Evolutionary conservation across 2,113 vertebrate species (phyloP).

Genomic region (Periophthalmus modestus): DNA sequence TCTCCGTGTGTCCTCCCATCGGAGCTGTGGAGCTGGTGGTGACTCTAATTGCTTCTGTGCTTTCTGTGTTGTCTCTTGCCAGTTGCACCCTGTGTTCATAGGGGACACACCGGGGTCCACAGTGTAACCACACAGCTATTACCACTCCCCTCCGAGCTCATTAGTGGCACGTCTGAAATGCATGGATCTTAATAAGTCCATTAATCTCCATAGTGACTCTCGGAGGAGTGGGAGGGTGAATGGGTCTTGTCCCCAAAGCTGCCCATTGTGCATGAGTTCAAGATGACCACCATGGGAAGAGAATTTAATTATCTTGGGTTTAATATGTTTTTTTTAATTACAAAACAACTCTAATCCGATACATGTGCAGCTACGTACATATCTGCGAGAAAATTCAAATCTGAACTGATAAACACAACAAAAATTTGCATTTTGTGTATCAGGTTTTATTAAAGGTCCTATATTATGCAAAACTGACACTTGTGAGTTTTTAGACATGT

Average conservation of each 20-base stretch:
- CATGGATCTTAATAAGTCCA: constrained; percentile 5
- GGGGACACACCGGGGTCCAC: constrained; percentile 12
- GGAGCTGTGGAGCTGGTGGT: neutral
- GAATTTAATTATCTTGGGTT: too few species aligned
- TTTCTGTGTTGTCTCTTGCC: constrained; percentile 9
- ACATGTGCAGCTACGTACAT: too few species aligned
- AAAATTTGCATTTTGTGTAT: too few species aligned
- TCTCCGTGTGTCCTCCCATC: constrained; percentile 12
- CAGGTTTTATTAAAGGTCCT: too few species aligned
- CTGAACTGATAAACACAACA: too few species aligned
- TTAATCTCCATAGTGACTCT: constrained; percentile 3
- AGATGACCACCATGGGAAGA: neutral
- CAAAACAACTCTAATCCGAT: too few species aligned
- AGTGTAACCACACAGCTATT: constrained; percentile 17
- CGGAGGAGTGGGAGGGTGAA: neutral
- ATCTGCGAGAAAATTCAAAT: too few species aligned
- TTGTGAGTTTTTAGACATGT: too few species aligned
- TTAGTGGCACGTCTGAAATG: constrained; percentile 36
- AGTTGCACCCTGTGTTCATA: constrained; percentile 36
- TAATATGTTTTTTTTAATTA: too few species aligned
- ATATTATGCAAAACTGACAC: too few species aligned
- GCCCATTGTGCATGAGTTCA: constrained; percentile 14
- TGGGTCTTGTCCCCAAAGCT: neutral
- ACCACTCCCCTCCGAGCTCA: constrained; percentile 33
- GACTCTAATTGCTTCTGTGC: constrained; percentile 52